phyloP scores from a whole-genome alignment of 2,888 invertebrate species.

The Nemapogon koenigi region DNA sequence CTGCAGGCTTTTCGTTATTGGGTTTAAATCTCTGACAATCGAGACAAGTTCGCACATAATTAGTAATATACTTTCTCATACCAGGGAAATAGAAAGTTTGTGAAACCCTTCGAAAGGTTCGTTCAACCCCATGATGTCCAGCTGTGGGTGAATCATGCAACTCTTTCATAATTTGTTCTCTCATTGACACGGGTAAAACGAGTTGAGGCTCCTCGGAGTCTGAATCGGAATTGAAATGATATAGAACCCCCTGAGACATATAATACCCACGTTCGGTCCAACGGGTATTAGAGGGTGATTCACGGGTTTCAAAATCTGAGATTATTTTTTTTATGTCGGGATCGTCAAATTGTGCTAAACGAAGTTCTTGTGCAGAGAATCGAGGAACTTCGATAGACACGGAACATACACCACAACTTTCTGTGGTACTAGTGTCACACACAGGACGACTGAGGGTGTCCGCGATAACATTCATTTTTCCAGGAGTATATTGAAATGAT shows the following conservation, averaged over 20 bases:
- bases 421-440: too few relatives aligned
- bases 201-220: slow-evolving; percentile 8
- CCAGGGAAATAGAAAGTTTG: slow-evolving; percentile 17
- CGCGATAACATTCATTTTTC: slow-evolving; percentile 26
- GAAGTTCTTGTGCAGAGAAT: slow-evolving; percentile 11
- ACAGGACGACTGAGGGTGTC: slow-evolving; percentile 27
- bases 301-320: slow-evolving; percentile 15
- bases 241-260: slow-evolving; percentile 9
- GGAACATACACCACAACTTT: slow-evolving; percentile 17
- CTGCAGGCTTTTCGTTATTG: slow-evolving; percentile 23
- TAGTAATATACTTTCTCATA: slow-evolving; percentile 16
- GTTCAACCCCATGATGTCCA: slow-evolving; percentile 17
- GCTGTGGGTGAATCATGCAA: slow-evolving; percentile 17
- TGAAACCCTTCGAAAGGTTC: slow-evolving; percentile 13
- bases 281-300: neutral
- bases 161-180: slow-evolving; percentile 15
- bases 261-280: slow-evolving; percentile 11
- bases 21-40: slow-evolving; percentile 25
- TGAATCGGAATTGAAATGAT: slow-evolving; percentile 3
- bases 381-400: slow-evolving; percentile 16
- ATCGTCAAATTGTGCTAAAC: slow-evolving; percentile 16
- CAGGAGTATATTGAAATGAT: slow-evolving; percentile 16
- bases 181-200: slow-evolving; percentile 2
- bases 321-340: slow-evolving; percentile 18
- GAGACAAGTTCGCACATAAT: slow-evolving; percentile 17